phyloP scores from a whole-genome alignment of 2,797 vertebrate genomes.

The Hippopotamyrus pictus region DNA sequence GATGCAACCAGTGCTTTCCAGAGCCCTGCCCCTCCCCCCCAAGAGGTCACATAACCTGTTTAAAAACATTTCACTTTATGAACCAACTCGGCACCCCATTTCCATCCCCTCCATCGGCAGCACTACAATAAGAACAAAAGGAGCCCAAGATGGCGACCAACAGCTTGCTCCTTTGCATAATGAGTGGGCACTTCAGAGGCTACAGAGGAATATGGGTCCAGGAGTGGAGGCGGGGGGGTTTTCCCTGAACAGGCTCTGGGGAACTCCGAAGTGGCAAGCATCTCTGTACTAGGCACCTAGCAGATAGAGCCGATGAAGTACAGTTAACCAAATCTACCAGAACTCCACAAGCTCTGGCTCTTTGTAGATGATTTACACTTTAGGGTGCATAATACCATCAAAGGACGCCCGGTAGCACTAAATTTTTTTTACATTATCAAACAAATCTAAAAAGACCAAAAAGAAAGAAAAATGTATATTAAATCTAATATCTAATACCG shows the following conservation, averaged over 20 bases:
- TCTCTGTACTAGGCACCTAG: background rate
- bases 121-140: background rate
- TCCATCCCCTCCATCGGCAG: background rate
- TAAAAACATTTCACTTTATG: constrained; percentile 11
- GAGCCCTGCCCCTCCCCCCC: background rate
- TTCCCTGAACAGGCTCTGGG: background rate
- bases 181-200: constrained; percentile 14
- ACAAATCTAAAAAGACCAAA: background rate
- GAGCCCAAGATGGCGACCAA: background rate
- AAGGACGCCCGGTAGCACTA: background rate
- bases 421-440: background rate
- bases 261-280: background rate
- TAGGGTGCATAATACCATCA: background rate
- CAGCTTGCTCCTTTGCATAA: constrained; percentile 12
- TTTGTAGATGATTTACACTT: background rate
- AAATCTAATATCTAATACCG: background rate
- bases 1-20: background rate
- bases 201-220: background rate
- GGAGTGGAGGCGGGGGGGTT: background rate
- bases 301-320: background rate
- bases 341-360: background rate
- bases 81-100: background rate
- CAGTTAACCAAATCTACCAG: too few relatives aligned
- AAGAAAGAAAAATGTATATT: background rate
- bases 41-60: background rate